Base-by-base conservation (phyloP, 2,113 vertebrate species). In the Neodontobutis hainanensis region DNA sequence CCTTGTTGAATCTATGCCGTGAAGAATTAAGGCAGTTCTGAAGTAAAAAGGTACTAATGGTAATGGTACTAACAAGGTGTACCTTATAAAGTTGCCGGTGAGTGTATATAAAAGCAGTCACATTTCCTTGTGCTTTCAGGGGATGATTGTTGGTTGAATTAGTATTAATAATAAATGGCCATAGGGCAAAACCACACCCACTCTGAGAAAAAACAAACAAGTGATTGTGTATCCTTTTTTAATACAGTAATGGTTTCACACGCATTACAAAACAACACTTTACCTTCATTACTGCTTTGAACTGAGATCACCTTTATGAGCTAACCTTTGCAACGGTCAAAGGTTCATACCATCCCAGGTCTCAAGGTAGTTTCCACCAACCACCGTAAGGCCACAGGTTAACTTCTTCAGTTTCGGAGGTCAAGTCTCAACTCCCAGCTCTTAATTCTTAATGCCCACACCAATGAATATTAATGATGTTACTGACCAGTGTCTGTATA, bases 371-470 rank as follows among this genome's bases (percentile, higher is more conserved):
- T 73, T 70, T 84, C 71, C 34, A 7, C 42, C 78, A 67, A 58
- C 74, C 49, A 63, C 61, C 57, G 15, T 8, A 0, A 46, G 68
- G 74, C 57, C 65, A 62, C 50, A 47, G 80, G 85, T 88, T 84
- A 84, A 80, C 65, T 76, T 87, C 72, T 78, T 87, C 49, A 75
- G 84, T 85, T 88, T 85, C 87, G 71, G 44, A 65, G 85, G 76
- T 83, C 85, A 83, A 84, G 84, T 84, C 82, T 85, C 85, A 74
- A 65, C 74, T 86, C 81, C 64, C 66, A 5, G 34, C 55, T 74
- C 53, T 86, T 86, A 85, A 87, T 87, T 88, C 63, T 84, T 90
- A 87, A 88, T 87, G 75, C 64, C 32, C n/a, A 32, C 45, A 61
- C 9, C 40, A 3, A 85, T 89, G 58, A 86, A 84, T 87, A 88